Conservation (phyloP, 2,888 invertebrate genomes). For the Melangyna quadrimaculata region DNA sequence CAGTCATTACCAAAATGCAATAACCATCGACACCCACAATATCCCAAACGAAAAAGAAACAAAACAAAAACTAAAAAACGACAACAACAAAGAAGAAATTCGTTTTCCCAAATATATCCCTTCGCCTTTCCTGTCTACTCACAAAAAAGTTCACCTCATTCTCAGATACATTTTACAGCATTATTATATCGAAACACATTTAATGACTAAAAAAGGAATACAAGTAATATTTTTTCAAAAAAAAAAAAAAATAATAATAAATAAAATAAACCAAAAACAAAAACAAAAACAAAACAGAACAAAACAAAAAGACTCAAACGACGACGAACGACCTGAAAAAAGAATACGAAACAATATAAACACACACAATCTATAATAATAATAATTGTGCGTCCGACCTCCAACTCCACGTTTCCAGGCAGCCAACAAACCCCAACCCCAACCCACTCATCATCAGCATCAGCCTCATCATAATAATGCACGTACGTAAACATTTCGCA, state of each 20-base stretch:
- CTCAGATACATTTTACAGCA: conserved; percentile 60
- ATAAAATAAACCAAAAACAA: conserved; percentile 13
- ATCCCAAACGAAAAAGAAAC: conserved; percentile 4
- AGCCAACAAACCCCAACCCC: conserved; percentile 21
- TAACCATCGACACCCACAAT: conserved; percentile 54
- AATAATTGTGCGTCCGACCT: conserved; percentile 55
- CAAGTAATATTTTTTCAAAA: conserved; percentile 57
- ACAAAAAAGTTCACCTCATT: conserved; percentile 36
- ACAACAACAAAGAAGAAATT: conserved; percentile 9
- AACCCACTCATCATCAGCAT: conserved; percentile 21
- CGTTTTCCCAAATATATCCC: conserved; percentile 4
- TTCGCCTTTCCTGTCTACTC: not conserved
- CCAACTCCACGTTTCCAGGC: conserved; percentile 1
- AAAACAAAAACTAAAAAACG: not conserved
- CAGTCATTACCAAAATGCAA: conserved; percentile 68
- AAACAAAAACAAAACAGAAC: conserved; percentile 18
- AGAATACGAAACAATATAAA: conserved; percentile 27
- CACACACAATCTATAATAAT: conserved; percentile 59
- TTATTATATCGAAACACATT: conserved; percentile 69
- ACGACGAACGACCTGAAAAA: conserved; percentile 55
- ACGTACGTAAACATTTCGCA: conserved; percentile 78
- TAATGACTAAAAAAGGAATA: conserved; percentile 59
- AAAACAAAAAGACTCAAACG: conserved; percentile 10
- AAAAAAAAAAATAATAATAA: conserved; percentile 62
- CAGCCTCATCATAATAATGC: conserved; percentile 76